These are phyloP conservation scores for Trypoxylon attenuatum DNA, from an alignment of 2,888 invertebrate species.

Conservation along the genomic window DNA sequence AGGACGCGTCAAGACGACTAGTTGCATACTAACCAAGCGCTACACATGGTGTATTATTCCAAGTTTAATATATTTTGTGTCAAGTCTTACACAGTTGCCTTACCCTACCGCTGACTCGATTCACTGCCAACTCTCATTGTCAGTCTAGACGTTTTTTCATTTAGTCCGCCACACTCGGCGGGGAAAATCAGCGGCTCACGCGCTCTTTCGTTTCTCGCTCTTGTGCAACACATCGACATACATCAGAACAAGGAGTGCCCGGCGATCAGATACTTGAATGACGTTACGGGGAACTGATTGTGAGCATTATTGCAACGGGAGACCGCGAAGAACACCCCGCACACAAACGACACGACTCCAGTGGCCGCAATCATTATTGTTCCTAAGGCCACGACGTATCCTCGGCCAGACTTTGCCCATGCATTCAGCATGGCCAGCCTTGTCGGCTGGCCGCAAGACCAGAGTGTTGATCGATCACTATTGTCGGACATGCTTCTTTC, in stretches of 20 bases:
- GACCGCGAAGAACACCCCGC: conserved; percentile 56
- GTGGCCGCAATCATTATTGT: conserved; percentile 54
- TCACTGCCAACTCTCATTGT: no score
- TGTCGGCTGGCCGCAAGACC: no score
- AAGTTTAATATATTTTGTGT: conserved; percentile 73
- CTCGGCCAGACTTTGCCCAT: no score
- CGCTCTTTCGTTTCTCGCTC: no score
- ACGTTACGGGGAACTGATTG: conserved; percentile 39
- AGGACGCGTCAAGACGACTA: conserved; percentile 51
- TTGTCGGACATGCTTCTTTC: no score
- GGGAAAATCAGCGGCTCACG: no score
- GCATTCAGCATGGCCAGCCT: no score
- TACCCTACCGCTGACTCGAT: conserved; percentile 16
- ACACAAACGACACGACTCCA: conserved; percentile 50
- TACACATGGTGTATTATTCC: conserved; percentile 68
- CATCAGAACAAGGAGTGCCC: conserved; percentile 44
- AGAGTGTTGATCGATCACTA: no score
- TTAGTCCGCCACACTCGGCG: no score
- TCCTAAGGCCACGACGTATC: no score
- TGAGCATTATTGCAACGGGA: conserved; percentile 54
- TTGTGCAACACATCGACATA: not conserved
- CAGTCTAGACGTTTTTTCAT: no score
- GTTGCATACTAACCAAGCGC: conserved; percentile 60
- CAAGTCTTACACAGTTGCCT: conserved; percentile 63
- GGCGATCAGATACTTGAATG: conserved; percentile 28